Conservation (phyloP, 2,888 invertebrate species). For the Himalopsyche anomala region DNA sequence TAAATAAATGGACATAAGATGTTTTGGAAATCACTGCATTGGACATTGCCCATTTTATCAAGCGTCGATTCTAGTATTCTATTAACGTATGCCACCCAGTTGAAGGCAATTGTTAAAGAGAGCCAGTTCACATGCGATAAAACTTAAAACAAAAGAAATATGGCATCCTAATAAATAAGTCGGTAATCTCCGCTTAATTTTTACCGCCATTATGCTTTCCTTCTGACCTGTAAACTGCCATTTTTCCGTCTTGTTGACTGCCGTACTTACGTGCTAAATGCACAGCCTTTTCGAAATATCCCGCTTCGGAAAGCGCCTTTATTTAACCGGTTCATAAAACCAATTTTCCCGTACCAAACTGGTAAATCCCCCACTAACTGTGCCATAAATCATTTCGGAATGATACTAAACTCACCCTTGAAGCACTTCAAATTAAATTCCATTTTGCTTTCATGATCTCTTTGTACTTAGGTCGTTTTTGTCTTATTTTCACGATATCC, state of each 20-base stretch:
- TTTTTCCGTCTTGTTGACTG: slow-evolving; percentile 37
- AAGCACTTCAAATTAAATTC: slow-evolving; percentile 39
- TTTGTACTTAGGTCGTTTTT: slow-evolving; percentile 36
- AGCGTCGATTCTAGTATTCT: too few relatives aligned
- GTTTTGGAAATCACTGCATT: too few relatives aligned
- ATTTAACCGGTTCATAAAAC: neutral
- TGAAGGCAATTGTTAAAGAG: too few relatives aligned
- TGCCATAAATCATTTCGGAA: slow-evolving; percentile 15
- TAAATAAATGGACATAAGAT: too few relatives aligned
- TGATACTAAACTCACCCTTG: slow-evolving; percentile 40
- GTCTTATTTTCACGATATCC: slow-evolving; percentile 8
- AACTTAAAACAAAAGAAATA: neutral
- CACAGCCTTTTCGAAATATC: neutral
- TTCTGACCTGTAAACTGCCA: slow-evolving; percentile 39
- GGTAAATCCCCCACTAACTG: neutral
- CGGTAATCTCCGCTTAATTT: slow-evolving; percentile 5
- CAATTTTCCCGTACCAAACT: neutral
- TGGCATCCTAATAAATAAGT: neutral
- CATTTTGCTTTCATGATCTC: slow-evolving; percentile 43
- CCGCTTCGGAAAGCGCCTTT: neutral
- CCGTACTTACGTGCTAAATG: slow-evolving; percentile 25
- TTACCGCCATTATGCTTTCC: slow-evolving; percentile 21
- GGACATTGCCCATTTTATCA: too few relatives aligned
- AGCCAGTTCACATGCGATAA: too few relatives aligned
- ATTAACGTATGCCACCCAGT: too few relatives aligned